A percentile compares a stretch with the other conserved stretches of the same genome.
Conservation (phyloP, 2,888 invertebrate species). For the Ptycholaimellus sp. region DNA sequence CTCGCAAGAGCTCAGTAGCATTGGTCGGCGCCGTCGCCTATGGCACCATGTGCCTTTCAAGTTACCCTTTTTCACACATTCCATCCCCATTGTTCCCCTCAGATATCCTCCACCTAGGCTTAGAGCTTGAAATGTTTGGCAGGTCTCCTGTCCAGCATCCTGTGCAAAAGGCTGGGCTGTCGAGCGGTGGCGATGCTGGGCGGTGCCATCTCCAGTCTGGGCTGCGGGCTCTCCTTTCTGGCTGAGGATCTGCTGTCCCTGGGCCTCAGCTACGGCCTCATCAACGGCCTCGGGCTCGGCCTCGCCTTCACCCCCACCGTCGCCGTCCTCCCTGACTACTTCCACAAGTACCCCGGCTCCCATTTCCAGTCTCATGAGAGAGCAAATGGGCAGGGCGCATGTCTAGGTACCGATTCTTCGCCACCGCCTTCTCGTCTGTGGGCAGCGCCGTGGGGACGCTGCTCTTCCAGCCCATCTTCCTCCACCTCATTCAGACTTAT, state of each 20-base stretch:
- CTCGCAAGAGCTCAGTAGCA: not conserved
- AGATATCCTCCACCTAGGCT: too few species aligned
- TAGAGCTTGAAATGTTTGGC: too few species aligned
- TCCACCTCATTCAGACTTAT: not conserved
- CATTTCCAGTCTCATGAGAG: too few species aligned
- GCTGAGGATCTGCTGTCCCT: not conserved
- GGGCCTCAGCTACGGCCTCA: not conserved
- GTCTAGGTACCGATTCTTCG: not conserved
- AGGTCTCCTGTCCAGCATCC: not conserved
- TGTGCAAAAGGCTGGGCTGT: not conserved
- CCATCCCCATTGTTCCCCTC: too few species aligned
- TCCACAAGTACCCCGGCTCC: too few species aligned
- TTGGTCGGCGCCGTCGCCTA: not conserved
- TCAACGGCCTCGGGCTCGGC: not conserved
- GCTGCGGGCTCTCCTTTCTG: not conserved
- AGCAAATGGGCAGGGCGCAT: too few species aligned
- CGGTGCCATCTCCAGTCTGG: not conserved
- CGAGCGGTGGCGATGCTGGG: not conserved
- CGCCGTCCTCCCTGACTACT: not conserved
- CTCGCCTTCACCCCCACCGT: not conserved
- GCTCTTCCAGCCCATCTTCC: not conserved
- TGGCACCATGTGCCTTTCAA: too few species aligned
- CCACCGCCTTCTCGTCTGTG: not conserved
- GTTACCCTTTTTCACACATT: too few species aligned
- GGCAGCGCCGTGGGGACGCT: conserved; percentile 1